These are phyloP conservation scores for Piprites chloris DNA, from an alignment of 2,113 vertebrate species.

Conservation along the genomic window DNA sequence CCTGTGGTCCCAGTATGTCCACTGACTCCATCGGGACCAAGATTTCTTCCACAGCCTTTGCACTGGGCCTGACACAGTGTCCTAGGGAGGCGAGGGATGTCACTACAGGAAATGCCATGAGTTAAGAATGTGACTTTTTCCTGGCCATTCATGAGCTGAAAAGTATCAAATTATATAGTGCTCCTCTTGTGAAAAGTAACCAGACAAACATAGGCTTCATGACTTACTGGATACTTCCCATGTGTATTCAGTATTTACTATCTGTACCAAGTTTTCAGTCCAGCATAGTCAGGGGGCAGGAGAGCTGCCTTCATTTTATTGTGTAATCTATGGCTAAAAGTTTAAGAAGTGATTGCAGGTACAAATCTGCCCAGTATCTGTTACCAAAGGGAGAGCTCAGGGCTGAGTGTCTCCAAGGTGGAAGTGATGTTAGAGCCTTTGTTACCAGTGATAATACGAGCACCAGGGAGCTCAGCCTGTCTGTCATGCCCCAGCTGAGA, in stretches of 20 bases:
- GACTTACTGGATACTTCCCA: neutral
- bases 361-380: neutral
- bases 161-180: neutral
- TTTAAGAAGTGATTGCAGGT: neutral
- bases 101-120: neutral
- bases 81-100: neutral
- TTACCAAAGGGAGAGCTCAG: neutral
- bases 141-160: neutral
- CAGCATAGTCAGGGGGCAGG: fast-evolving
- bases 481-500: neutral
- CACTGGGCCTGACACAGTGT: neutral
- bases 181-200: neutral
- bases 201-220: neutral
- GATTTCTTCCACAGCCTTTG: neutral
- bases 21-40: fast-evolving
- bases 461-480: neutral
- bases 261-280: neutral
- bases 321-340: neutral
- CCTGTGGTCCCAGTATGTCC: neutral
- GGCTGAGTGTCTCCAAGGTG: neutral
- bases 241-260: neutral
- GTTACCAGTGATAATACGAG: neutral
- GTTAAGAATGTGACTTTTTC: neutral
- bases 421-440: constrained; percentile 16
- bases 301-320: neutral